A percentile compares a stretch with the other conserved stretches of the same genome.
Conservation (phyloP, 1,140 invertebrate species). For the Dendroctonus valens region DNA sequence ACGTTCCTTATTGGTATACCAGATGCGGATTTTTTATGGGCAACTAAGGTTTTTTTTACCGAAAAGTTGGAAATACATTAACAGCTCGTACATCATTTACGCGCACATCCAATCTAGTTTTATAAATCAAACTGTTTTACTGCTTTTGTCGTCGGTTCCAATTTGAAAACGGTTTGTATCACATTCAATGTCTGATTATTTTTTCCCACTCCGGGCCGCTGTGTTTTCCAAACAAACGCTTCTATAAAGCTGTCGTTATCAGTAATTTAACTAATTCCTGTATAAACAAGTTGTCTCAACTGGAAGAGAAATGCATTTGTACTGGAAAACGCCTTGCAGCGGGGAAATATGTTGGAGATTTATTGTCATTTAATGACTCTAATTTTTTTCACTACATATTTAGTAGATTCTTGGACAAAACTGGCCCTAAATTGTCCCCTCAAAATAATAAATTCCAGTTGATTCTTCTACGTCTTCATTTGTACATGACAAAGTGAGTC, state of each 20-base stretch:
- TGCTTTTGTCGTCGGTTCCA: constrained; percentile 1
- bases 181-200: constrained; percentile 18
- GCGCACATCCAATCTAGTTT: neutral
- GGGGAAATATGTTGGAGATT: too few species aligned
- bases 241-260: constrained; percentile 21
- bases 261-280: constrained; percentile 25
- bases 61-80: neutral
- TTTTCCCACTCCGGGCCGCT: constrained; percentile 6
- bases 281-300: neutral
- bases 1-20: neutral
- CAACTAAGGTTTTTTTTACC: neutral
- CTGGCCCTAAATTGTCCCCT: neutral
- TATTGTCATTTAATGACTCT: too few species aligned
- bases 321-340: too few species aligned
- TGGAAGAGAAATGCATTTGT: too few species aligned
- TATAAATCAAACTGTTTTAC: constrained; percentile 12
- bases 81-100: constrained; percentile 4
- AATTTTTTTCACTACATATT: too few species aligned
- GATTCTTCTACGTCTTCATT: constrained; percentile 29
- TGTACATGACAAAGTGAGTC: constrained; percentile 32
- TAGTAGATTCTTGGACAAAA: too few species aligned
- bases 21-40: neutral
- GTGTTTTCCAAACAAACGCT: constrained; percentile 17
- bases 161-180: constrained; percentile 19
- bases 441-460: constrained; percentile 19